Evolutionary conservation across 1,140 invertebrate species (phyloP), one percentile per base, ranked within the genome.

Genomic region (Brachionus rubens): DNA sequence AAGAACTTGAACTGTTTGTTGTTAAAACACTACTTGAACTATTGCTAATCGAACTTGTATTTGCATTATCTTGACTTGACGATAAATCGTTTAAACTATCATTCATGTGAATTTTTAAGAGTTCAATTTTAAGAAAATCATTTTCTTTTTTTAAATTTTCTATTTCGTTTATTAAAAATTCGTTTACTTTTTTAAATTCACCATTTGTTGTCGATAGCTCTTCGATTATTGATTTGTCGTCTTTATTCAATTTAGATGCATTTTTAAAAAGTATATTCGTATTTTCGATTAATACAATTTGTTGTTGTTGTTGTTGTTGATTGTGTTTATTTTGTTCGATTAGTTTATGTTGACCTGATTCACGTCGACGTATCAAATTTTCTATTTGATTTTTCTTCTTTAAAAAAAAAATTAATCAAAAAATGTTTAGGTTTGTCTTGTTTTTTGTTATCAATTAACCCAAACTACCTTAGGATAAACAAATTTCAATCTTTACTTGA

Each of bases 161-260:
- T 6, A 65, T 65, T 36, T 65, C 59, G 36, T 65, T 65, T 41
- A 65, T 65, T 24, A 65, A 19, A 65, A 65, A 65, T 65, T 65
- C 36, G 19, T 65, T 65, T n/a, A 65, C 59, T 28, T 65, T 65
- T 41, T 65, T 65, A 36, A 16, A 65, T 43, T 65, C 59, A 65
- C 36, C 40, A 24, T 65, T 65, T 65, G 36, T 65, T 2, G 59
- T 65, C 19, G 59, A 65, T 19, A 65, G 30, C 30, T 65, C 59
- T n/a, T 65, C 59, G 10, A 65, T 65, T 21, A 65, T 65, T 10
- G 41, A 65, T 43, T 65, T 43, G 24, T 65, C 59, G 40, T 65
- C 41, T 43, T 65, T 65, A 21, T 10, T 46, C 24, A 65, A 36
- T 65, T 65, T 65, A 14, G 36, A 65, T 43, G 40, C 59, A 43